Conservation (phyloP, 2,888 invertebrate genomes). For the Sarcophaga subvicina region DNA sequence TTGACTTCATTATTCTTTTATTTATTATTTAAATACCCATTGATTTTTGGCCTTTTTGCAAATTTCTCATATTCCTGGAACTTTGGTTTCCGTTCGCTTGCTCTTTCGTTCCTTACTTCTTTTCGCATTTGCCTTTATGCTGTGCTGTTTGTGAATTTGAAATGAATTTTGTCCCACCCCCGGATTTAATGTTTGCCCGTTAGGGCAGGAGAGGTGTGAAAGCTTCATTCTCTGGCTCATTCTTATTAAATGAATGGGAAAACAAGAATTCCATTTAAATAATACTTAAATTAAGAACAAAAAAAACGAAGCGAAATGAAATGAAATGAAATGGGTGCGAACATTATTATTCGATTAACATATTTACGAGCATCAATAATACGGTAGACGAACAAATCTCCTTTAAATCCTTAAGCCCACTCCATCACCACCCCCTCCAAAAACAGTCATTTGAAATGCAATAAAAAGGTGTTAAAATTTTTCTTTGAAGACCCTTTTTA, state of each 20-base stretch:
- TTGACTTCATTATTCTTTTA: constrained; percentile 14
- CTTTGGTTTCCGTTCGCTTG: background rate
- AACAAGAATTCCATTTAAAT: constrained; percentile 61
- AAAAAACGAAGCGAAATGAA: too few relatives aligned
- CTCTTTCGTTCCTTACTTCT: background rate
- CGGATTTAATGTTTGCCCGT: background rate
- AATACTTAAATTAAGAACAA: constrained; percentile 3
- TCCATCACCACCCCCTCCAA: background rate
- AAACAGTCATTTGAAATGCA: constrained; percentile 22
- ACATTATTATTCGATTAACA: constrained; percentile 69
- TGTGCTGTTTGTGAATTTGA: constrained; percentile 61
- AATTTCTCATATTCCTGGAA: constrained; percentile 43
- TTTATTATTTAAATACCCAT: constrained; percentile 55
- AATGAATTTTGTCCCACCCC: constrained; percentile 25
- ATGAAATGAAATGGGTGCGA: constrained; percentile 59
- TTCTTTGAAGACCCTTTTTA: constrained; percentile 22
- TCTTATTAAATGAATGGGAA: constrained; percentile 57
- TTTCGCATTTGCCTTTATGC: constrained; percentile 24
- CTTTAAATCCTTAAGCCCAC: constrained; percentile 9
- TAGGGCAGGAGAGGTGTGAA: constrained; percentile 1
- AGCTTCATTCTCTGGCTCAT: constrained; percentile 40
- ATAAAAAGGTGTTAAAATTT: constrained; percentile 56
- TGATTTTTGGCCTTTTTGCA: constrained; percentile 63
- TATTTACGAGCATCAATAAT: constrained; percentile 67
- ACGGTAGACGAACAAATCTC: constrained; percentile 54